These are phyloP conservation scores for Aphelenchoides fujianensis DNA, from an alignment of 1,140 invertebrate genomes.

Conservation along the genomic window DNA sequence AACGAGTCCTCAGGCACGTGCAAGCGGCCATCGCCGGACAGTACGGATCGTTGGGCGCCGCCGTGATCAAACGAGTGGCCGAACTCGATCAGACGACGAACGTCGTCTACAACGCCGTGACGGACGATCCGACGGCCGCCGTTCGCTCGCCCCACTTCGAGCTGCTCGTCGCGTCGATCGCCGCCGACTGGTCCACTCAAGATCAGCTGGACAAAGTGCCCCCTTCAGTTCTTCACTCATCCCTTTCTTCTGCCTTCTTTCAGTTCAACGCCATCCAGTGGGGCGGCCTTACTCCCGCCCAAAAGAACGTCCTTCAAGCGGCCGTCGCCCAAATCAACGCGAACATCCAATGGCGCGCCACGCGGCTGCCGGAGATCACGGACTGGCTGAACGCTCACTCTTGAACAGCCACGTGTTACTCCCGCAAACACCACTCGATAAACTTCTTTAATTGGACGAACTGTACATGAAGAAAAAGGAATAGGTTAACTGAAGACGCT, in stretches of 20 bases:
- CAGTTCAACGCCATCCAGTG: neutral
- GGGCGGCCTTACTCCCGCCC: neutral
- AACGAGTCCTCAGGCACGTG: neutral
- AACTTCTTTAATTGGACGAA: no score
- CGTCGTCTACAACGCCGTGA: neutral
- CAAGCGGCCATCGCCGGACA: neutral
- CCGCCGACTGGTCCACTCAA: neutral
- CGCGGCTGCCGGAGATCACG: no score
- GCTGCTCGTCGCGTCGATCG: neutral
- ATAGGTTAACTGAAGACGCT: no score
- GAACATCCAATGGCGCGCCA: neutral
- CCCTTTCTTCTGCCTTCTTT: no score
- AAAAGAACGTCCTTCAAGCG: neutral
- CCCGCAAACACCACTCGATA: no score
- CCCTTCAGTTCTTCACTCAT: no score
- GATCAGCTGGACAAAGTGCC: neutral
- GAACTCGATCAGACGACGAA: neutral
- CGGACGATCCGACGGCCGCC: neutral
- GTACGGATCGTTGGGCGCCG: neutral
- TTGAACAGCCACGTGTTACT: no score
- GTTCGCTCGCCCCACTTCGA: neutral
- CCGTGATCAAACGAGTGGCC: neutral
- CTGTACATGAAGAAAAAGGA: no score
- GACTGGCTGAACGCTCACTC: no score
- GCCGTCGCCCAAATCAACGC: neutral